A percentile compares a stretch with the other conserved stretches of the same genome.
These are phyloP conservation scores for Buteo buteo DNA, from an alignment of 2,113 vertebrate genomes.

Conservation along the genomic window DNA sequence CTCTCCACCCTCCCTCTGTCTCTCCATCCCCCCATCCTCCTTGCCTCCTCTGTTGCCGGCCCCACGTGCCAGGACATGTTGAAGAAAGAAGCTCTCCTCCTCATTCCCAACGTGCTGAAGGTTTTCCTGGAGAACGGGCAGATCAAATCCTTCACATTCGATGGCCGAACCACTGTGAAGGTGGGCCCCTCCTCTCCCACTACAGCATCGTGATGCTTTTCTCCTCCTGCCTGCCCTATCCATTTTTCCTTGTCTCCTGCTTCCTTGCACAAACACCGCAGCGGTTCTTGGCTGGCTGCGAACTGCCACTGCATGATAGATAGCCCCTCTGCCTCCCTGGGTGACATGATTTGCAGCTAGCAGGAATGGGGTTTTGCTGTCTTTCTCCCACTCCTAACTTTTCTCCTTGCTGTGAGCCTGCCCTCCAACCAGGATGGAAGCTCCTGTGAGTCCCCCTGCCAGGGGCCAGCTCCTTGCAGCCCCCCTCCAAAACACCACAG, in stretches of 20 bases:
- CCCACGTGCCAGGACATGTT: constrained; percentile 86
- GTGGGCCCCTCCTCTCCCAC: constrained; percentile 40
- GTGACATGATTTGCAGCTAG: not conserved
- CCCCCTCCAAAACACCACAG: not conserved
- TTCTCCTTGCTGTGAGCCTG: not conserved
- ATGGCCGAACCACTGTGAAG: constrained; percentile 97
- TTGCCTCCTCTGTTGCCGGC: not conserved
- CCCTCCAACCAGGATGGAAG: not conserved
- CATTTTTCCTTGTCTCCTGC: not conserved
- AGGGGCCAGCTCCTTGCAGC: not conserved
- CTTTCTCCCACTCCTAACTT: not conserved
- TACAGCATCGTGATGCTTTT: fast-evolving
- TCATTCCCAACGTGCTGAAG: constrained; percentile 97
- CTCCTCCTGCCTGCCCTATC: not conserved
- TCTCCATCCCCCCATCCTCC: not conserved
- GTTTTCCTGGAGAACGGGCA: constrained; percentile 99
- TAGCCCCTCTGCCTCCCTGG: not conserved
- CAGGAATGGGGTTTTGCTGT: not conserved
- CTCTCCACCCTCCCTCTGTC: not conserved
- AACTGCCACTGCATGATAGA: not conserved
- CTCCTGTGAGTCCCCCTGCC: fast-evolving
- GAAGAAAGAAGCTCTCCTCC: constrained; percentile 96
- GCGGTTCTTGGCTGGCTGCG: not conserved
- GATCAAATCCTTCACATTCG: constrained; percentile 98
- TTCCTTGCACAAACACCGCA: not conserved